Conservation (phyloP, 2,888 invertebrate genomes). For the Noctuana brunneofusca region DNA sequence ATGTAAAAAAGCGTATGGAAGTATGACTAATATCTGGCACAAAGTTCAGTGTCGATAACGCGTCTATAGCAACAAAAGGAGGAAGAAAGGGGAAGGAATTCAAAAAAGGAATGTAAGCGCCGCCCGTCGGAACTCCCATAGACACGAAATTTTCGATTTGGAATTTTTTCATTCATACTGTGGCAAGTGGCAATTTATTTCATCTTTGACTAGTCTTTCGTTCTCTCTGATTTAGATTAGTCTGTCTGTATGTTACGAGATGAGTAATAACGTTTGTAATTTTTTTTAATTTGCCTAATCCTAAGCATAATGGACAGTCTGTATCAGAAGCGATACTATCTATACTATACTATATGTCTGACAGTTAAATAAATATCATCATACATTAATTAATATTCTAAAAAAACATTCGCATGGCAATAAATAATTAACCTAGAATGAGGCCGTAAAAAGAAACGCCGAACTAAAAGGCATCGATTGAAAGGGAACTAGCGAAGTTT, state of each 20-base stretch:
- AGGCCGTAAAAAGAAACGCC: slow-evolving; percentile 51
- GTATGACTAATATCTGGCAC: slow-evolving; percentile 76
- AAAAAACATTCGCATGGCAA: slow-evolving; percentile 53
- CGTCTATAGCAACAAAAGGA: slow-evolving; percentile 66
- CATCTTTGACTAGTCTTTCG: slow-evolving; percentile 21
- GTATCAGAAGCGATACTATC: neutral
- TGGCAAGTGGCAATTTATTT: slow-evolving; percentile 25
- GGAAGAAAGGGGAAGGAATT: slow-evolving; percentile 59
- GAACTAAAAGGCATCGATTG: slow-evolving; percentile 71
- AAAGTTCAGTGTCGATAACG: slow-evolving; percentile 73
- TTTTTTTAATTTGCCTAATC: too few relatives aligned
- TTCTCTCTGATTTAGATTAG: neutral
- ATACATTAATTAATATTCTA: slow-evolving; percentile 30
- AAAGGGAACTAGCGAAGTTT: slow-evolving; percentile 63
- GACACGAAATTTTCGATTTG: slow-evolving; percentile 50
- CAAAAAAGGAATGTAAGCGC: slow-evolving; percentile 56
- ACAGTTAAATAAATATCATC: too few relatives aligned
- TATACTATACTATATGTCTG: too few relatives aligned
- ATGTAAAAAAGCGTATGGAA: slow-evolving; percentile 52
- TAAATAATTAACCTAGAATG: slow-evolving; percentile 68
- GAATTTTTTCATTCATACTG: slow-evolving; percentile 43
- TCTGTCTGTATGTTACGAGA: neutral
- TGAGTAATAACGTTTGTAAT: neutral
- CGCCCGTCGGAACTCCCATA: slow-evolving; percentile 46
- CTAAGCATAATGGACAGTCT: too few relatives aligned